Evolutionary conservation across 1,140 invertebrate genomes (phyloP).

Genomic region (Drosophila varians): DNA sequence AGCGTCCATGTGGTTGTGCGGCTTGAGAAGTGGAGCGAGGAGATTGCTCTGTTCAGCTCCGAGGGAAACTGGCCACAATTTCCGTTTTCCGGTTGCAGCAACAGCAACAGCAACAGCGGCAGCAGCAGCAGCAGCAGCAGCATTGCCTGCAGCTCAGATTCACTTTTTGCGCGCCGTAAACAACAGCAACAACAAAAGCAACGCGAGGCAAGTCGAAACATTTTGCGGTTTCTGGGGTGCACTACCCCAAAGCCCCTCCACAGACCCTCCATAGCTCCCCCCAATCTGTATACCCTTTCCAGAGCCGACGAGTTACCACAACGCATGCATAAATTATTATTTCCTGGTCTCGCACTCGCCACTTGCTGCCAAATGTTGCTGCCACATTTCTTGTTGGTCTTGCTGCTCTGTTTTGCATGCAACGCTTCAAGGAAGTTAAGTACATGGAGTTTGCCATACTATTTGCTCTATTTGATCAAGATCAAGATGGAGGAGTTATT

Average conservation of each 20-base stretch:
- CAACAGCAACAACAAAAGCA: conserved; percentile 46
- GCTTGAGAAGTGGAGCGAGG: neutral
- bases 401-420: conserved; percentile 8
- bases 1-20: conserved; percentile 42
- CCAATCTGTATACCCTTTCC: neutral
- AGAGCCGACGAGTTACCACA: conserved; percentile 58
- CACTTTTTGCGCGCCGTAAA: conserved; percentile 64
- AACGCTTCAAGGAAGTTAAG: conserved; percentile 15
- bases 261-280: neutral
- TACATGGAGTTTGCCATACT: conserved; percentile 1
- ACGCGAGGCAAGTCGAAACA: conserved; percentile 55
- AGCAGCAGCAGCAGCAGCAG: conserved; percentile 52
- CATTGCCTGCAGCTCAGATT: conserved; percentile 73
- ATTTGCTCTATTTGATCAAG: neutral
- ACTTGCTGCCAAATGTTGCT: conserved; percentile 73
- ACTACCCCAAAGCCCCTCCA: conserved; percentile 3
- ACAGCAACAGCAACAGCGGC: conserved; percentile 39
- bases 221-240: conserved; percentile 69
- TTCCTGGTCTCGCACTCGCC: conserved; percentile 63
- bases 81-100: conserved; percentile 71
- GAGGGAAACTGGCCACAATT: conserved; percentile 64
- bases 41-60: neutral
- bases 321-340: conserved; percentile 82
- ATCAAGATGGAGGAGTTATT: neutral
- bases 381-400: conserved; percentile 53